Base-by-base conservation (phyloP, 2,888 invertebrate genomes). In the Disparrhopalites patrizii region DNA sequence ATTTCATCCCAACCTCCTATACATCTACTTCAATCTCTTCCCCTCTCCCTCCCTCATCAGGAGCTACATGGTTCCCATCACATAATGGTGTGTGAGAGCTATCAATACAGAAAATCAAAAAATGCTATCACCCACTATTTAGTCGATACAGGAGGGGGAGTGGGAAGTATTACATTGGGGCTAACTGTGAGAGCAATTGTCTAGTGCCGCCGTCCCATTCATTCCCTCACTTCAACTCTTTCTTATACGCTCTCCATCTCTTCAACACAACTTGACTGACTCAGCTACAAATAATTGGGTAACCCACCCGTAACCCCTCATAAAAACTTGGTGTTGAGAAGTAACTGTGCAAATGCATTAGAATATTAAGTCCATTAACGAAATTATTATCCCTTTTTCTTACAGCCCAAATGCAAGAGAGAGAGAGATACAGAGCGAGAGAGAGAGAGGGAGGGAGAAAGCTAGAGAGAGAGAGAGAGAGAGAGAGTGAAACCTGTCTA, bases 331-430 rank as follows among this genome's bases (percentile, higher is more conserved):
- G n/a, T n/a, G n/a, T n/a, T n/a, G n/a, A n/a, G 56, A 36, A 27
- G 57, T 27, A 47, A 31, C 28, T 60, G 58, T 36, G 33, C 57
- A n/a, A 54, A 56, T 66, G 56, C 66, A 66, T 61, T 66, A 61
- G 66, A 50, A 38, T 66, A 66, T 66, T 66, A n/a, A 27, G 58
- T 67, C 58, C 67, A 67, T 67, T 67, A 67, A 62, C 43, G 54
- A 67, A 67, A 67, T 67, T 67, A 57, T 62, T n/a, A 43, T 43
- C 43, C 5, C 43, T 43, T 43, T 43, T 43, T 43, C 43, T 18
- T 20, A 43, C 43, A 43, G 4, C 43, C 43, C n/a, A n/a, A n/a
- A n/a, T n/a, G n/a, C n/a, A n/a, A n/a, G n/a, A n/a, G n/a, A n/a
- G n/a, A n/a, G n/a, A n/a, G n/a, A n/a, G n/a, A n/a, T n/a, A n/a